These are phyloP conservation scores for Ammodytes marinus DNA, from an alignment of 2,113 vertebrate genomes.

Conservation along the genomic window DNA sequence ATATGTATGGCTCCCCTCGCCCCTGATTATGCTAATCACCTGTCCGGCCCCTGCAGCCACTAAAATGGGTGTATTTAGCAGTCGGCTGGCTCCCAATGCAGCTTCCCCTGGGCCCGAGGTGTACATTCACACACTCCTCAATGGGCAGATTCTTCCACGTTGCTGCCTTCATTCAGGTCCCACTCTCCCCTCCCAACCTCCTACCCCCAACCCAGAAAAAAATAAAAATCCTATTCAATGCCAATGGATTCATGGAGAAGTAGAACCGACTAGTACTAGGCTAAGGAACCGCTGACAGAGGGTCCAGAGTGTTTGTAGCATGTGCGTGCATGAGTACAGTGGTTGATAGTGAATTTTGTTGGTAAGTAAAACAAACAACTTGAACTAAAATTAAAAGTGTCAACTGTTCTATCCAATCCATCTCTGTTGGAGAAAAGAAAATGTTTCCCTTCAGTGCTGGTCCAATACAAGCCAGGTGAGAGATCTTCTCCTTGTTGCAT, in stretches of 20 bases:
- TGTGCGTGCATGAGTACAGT: slow-evolving; percentile 82
- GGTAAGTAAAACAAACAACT: not conserved
- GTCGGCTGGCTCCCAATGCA: slow-evolving; percentile 98
- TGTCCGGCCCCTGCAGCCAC: slow-evolving; percentile 94
- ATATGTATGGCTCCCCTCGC: slow-evolving; percentile 98
- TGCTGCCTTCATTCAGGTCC: slow-evolving; percentile 99
- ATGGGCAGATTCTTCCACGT: slow-evolving; percentile 99
- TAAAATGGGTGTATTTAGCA: slow-evolving; percentile 99
- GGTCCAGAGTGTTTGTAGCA: slow-evolving; percentile 61
- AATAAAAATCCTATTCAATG: slow-evolving; percentile 94
- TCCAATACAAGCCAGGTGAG: slow-evolving; percentile 78
- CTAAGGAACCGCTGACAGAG: slow-evolving; percentile 69
- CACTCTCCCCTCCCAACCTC: slow-evolving; percentile 70
- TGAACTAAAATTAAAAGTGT: not conserved
- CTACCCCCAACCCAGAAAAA: slow-evolving; percentile 29
- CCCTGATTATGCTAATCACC: slow-evolving; percentile 99
- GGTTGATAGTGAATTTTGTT: slow-evolving; percentile 21
- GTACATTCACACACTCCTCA: slow-evolving; percentile 98
- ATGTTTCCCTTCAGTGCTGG: slow-evolving; percentile 39
- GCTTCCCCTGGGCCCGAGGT: slow-evolving; percentile 98
- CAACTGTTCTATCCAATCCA: not conserved
- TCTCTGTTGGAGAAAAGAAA: not conserved
- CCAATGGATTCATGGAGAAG: slow-evolving; percentile 92
- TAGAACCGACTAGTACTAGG: slow-evolving; percentile 77
- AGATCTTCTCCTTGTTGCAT: slow-evolving; percentile 31